Evolutionary conservation across 2,113 vertebrate genomes (phyloP).

Genomic region (Atrichornis clamosus): DNA sequence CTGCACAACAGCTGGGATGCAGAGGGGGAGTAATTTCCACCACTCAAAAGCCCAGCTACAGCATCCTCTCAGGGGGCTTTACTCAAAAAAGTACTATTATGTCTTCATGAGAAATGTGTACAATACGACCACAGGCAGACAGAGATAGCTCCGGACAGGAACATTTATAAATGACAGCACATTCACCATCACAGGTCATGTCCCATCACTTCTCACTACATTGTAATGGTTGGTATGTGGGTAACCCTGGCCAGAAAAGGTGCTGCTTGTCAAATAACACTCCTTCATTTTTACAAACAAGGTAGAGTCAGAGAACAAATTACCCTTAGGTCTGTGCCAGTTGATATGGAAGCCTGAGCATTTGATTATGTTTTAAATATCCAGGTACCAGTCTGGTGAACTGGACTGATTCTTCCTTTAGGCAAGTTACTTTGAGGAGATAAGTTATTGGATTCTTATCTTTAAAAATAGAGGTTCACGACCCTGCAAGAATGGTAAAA

Average conservation of each 20-base stretch:
- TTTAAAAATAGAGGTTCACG: not conserved
- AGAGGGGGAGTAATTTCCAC: not conserved
- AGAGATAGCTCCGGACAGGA: not conserved
- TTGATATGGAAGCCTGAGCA: not conserved
- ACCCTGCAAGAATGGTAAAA: not conserved
- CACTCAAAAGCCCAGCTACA: not conserved
- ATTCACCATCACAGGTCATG: not conserved
- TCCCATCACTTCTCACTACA: not conserved
- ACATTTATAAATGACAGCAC: not conserved
- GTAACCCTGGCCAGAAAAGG: not conserved
- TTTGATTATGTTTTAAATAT: not conserved
- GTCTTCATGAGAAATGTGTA: not conserved
- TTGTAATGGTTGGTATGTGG: not conserved
- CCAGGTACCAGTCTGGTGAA: not conserved
- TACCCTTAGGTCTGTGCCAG: not conserved
- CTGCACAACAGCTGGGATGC: not conserved
- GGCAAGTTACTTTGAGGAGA: not conserved
- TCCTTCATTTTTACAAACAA: not conserved
- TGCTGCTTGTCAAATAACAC: not conserved
- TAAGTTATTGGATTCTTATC: not conserved
- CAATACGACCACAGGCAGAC: not conserved
- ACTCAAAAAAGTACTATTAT: not conserved
- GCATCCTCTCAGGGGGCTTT: not conserved
- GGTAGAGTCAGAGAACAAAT: not conserved
- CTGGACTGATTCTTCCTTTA: not conserved